Evolutionary conservation across 2,797 vertebrate species (phyloP).

Genomic region (Cottoperca gobio): DNA sequence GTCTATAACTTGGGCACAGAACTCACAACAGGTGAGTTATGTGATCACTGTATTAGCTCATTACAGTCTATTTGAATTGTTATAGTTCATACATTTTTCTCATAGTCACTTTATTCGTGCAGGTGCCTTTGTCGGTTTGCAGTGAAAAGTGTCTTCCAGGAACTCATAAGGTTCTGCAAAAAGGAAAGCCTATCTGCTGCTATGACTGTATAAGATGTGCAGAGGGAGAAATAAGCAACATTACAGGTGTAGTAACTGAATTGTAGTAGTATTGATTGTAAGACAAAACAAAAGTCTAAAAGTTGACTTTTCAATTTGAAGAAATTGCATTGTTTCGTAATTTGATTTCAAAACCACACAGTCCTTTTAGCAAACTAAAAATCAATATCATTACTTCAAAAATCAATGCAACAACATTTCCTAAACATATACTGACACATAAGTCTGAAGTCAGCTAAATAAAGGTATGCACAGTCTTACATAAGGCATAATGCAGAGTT

Average conservation of each 20-base stretch:
- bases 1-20: conserved; percentile 71
- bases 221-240: conserved; percentile 79
- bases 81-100: not conserved
- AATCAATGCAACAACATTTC: too few species aligned
- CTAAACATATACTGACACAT: too few species aligned
- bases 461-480: too few species aligned
- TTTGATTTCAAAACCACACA: too few species aligned
- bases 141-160: conserved; percentile 73
- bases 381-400: too few species aligned
- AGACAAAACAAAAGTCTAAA: too few species aligned
- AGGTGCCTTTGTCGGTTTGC: conserved; percentile 80
- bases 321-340: too few species aligned
- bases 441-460: too few species aligned
- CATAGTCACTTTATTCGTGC: not conserved
- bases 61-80: not conserved
- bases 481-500: too few species aligned
- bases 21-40: conserved; percentile 59
- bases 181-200: conserved; percentile 79
- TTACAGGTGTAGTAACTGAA: conserved; percentile 67
- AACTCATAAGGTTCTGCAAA: conserved; percentile 76
- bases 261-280: too few species aligned
- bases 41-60: not conserved
- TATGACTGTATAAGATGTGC: conserved; percentile 81
- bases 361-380: too few species aligned
- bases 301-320: too few species aligned